Conservation (phyloP, 2,888 invertebrate species). For the Eretmocerus hayati region DNA sequence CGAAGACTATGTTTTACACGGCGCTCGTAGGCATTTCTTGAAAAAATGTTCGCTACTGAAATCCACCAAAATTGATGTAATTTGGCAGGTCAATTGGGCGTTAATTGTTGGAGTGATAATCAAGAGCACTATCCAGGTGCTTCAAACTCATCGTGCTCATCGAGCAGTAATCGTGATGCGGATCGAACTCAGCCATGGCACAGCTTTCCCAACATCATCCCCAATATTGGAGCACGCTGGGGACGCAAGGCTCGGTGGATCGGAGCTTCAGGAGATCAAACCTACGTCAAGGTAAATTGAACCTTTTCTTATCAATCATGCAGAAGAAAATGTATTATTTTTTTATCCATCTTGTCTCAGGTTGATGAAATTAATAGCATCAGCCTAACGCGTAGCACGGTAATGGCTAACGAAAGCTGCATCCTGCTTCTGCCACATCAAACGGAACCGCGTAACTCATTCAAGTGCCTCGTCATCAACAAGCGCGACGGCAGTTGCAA, state of each 20-base stretch:
- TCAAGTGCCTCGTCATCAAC: slow-evolving; percentile 84
- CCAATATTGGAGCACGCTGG: slow-evolving; percentile 75
- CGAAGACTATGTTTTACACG: too few species aligned
- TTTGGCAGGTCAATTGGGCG: slow-evolving; percentile 45
- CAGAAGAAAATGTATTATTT: background rate
- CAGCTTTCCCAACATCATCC: slow-evolving; percentile 67
- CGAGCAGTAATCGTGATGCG: slow-evolving; percentile 32
- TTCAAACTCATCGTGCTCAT: slow-evolving; percentile 21
- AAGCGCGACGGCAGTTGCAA: slow-evolving; percentile 82
- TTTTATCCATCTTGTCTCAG: background rate
- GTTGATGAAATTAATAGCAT: slow-evolving; percentile 89
- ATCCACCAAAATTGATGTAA: slow-evolving; percentile 9
- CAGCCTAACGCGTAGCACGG: slow-evolving; percentile 78
- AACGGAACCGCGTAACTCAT: slow-evolving; percentile 64
- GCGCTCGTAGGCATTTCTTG: background rate
- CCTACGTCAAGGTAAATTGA: slow-evolving; percentile 63
- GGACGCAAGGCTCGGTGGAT: slow-evolving; percentile 90
- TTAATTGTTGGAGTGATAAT: slow-evolving; percentile 43
- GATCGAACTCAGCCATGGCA: slow-evolving; percentile 60
- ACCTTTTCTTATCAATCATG: background rate
- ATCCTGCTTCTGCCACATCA: slow-evolving; percentile 68
- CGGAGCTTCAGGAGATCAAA: slow-evolving; percentile 93
- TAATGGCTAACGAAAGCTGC: slow-evolving; percentile 78
- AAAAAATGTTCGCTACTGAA: too few species aligned
- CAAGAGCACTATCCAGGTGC: slow-evolving; percentile 25